Evolutionary conservation across 2,797 vertebrate species (phyloP).

Genomic region (Clarias pachynema): DNA sequence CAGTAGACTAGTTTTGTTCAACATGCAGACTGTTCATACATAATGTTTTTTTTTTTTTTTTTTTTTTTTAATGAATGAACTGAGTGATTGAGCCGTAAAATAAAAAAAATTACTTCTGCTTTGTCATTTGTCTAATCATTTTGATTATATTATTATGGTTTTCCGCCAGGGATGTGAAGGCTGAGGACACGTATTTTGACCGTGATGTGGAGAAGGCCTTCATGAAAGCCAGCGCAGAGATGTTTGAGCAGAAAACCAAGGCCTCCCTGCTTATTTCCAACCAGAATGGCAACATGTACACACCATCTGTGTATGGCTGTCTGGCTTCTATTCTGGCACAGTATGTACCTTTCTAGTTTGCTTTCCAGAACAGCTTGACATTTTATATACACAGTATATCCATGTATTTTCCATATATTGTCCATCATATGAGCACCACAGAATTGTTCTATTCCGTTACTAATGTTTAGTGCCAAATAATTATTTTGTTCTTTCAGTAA

Average conservation of each 20-base stretch:
- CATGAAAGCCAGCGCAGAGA: slow-evolving; percentile 90
- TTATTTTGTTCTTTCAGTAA: no score
- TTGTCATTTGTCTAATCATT: background rate
- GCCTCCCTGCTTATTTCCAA: slow-evolving; percentile 90
- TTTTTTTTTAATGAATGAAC: background rate
- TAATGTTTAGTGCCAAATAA: background rate
- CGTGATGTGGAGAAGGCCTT: slow-evolving; percentile 97
- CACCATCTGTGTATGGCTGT: slow-evolving; percentile 95
- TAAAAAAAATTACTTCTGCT: background rate
- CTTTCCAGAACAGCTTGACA: background rate
- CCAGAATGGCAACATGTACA: slow-evolving; percentile 99
- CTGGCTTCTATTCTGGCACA: slow-evolving; percentile 90
- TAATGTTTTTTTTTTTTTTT: background rate
- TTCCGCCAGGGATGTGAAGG: slow-evolving; percentile 81
- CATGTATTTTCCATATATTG: no score
- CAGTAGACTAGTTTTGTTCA: background rate
- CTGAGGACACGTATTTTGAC: slow-evolving; percentile 95
- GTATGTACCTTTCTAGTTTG: slow-evolving; percentile 73
- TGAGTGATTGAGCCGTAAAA: background rate
- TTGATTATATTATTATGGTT: slow-evolving; percentile 13
- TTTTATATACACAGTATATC: no score
- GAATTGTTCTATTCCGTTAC: background rate
- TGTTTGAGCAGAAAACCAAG: slow-evolving; percentile 93
- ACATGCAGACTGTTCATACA: background rate
- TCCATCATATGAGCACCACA: background rate